A percentile compares a stretch with the other conserved stretches of the same genome.
These are phyloP conservation scores for Lordiphosa andalusiaca DNA, from an alignment of 2,888 invertebrate genomes.

Conservation along the genomic window DNA sequence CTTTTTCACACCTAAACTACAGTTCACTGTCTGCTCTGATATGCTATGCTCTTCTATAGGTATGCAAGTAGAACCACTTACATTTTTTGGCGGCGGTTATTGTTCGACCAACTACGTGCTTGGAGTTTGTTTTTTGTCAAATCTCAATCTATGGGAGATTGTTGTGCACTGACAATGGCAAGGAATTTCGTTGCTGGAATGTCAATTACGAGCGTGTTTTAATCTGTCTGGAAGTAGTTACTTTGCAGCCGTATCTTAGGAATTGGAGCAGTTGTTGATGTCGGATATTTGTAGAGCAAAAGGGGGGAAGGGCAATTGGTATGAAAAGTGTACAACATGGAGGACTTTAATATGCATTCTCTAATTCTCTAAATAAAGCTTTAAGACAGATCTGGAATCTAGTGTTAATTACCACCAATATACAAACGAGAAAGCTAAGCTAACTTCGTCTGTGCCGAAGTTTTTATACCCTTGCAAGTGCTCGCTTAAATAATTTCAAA, in stretches of 20 bases:
- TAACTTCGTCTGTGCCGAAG: no score
- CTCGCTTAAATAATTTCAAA: no score
- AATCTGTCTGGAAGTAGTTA: slow-evolving; percentile 15
- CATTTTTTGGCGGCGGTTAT: slow-evolving; percentile 31
- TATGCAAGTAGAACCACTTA: slow-evolving; percentile 38
- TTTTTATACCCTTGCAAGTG: no score
- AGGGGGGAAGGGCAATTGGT: no score
- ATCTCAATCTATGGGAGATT: slow-evolving; percentile 25
- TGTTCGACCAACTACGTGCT: slow-evolving; percentile 24
- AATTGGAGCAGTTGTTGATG: slow-evolving; percentile 50
- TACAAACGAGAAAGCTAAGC: no score
- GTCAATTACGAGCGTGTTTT: slow-evolving; percentile 45
- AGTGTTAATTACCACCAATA: no score
- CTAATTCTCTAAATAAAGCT: no score
- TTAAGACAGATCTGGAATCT: no score
- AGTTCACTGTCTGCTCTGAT: slow-evolving; percentile 1
- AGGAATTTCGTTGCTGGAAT: slow-evolving; percentile 52
- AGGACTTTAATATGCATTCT: no score
- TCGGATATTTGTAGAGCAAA: slow-evolving; percentile 22
- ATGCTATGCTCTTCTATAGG: slow-evolving; percentile 5
- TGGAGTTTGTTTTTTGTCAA: slow-evolving; percentile 15
- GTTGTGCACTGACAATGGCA: slow-evolving; percentile 36
- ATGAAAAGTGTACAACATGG: no score
- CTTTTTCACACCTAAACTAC: slow-evolving; percentile 50
- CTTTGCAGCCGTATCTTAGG: not conserved